phyloP scores from a whole-genome alignment of 2,888 invertebrate genomes.

The Autographa pulchrina region DNA sequence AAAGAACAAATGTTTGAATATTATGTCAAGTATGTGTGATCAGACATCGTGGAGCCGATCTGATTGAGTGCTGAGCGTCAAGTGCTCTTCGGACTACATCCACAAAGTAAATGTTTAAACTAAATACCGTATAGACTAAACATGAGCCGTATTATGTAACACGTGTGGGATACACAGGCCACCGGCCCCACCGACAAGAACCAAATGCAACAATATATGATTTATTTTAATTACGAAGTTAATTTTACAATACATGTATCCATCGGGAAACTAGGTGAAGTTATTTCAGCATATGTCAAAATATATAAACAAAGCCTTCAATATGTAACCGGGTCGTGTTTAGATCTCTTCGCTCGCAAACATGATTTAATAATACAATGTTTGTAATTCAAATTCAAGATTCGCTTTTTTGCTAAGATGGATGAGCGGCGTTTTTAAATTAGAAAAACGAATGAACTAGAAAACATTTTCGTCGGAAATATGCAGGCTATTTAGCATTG shows the following conservation, averaged over 20 bases:
- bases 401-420: slow-evolving; percentile 34
- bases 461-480: slow-evolving; percentile 31
- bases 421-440: slow-evolving; percentile 22
- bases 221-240: slow-evolving; percentile 56
- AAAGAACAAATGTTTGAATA: slow-evolving; percentile 48
- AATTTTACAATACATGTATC: slow-evolving; percentile 41
- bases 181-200: slow-evolving; percentile 48
- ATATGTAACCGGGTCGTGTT: slow-evolving; percentile 44
- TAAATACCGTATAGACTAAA: slow-evolving; percentile 66
- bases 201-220: slow-evolving; percentile 60
- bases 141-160: slow-evolving; percentile 63
- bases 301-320: slow-evolving; percentile 50
- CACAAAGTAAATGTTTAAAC: slow-evolving; percentile 64
- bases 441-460: slow-evolving; percentile 22
- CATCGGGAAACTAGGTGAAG: slow-evolving; percentile 48
- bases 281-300: slow-evolving; percentile 53
- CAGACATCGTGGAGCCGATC: slow-evolving; percentile 70
- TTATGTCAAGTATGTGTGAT: slow-evolving; percentile 59
- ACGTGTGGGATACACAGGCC: slow-evolving; percentile 40
- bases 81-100: slow-evolving; percentile 66
- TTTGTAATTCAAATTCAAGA: slow-evolving; percentile 43
- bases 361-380: slow-evolving; percentile 37
- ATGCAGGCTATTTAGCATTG: slow-evolving; percentile 38
- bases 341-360: slow-evolving; percentile 33
- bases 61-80: slow-evolving; percentile 57